A percentile compares a stretch with the other conserved stretches of the same genome.
Evolutionary conservation across 2,797 vertebrate species (phyloP).

Genomic region (Pseudochaenichthys georgianus): DNA sequence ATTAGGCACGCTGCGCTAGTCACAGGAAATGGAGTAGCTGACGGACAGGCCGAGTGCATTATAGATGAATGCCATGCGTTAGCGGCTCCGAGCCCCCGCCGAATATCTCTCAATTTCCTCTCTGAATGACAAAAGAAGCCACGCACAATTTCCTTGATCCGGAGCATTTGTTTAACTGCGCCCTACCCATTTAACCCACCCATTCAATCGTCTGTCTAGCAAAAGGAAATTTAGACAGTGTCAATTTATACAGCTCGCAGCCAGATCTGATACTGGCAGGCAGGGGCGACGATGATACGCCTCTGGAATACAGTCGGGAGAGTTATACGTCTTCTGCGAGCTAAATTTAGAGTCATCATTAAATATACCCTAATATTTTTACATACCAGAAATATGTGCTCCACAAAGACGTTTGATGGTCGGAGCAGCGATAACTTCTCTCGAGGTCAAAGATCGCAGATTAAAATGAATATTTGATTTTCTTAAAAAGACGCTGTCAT

Average conservation of each 20-base stretch:
- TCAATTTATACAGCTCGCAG: conserved; percentile 79
- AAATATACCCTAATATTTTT: conserved; percentile 55
- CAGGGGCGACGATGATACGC: conserved; percentile 52
- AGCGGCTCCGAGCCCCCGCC: conserved; percentile 60
- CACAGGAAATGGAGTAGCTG: conserved; percentile 88
- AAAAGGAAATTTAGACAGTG: conserved; percentile 81
- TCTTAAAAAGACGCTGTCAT: conserved; percentile 68
- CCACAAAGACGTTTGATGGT: conserved; percentile 54
- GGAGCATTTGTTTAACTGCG: conserved; percentile 84
- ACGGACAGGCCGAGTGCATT: conserved; percentile 86
- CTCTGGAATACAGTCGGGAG: conserved; percentile 57
- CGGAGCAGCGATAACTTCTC: conserved; percentile 45
- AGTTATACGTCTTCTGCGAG: conserved; percentile 42
- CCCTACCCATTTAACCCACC: conserved; percentile 82
- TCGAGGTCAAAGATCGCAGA: conserved; percentile 79
- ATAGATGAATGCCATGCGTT: conserved; percentile 83
- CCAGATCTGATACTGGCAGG: conserved; percentile 66
- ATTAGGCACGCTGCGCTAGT: conserved; percentile 91
- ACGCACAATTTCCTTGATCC: conserved; percentile 84
- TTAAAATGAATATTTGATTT: conserved; percentile 74
- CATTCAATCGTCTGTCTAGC: conserved; percentile 75
- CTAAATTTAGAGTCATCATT: conserved; percentile 57
- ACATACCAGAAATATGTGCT: background rate
- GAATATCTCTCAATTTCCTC: conserved; percentile 83
- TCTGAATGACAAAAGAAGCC: conserved; percentile 82